Conservation (phyloP, 2,888 invertebrate genomes). For the Microctonus brassicae region DNA sequence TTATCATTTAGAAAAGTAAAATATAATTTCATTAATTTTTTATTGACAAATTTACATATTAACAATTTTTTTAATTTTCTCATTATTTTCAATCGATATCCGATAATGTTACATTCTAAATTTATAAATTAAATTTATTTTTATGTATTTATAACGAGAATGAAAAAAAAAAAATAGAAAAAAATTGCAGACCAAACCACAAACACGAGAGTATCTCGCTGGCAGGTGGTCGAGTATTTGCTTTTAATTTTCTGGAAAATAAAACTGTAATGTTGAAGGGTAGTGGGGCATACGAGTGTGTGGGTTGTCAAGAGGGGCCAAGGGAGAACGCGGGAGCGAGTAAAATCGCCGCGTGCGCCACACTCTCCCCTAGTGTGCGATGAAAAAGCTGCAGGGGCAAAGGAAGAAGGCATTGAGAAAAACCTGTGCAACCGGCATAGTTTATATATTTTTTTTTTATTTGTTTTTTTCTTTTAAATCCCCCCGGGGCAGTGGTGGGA, state of each 20-base stretch:
- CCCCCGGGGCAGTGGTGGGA: conserved; percentile 35
- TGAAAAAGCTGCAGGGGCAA: conserved; percentile 29
- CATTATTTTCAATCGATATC: background rate
- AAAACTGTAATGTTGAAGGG: conserved; percentile 26
- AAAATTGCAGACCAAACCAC: conserved; percentile 2
- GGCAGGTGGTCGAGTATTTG: conserved; percentile 31
- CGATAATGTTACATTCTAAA: background rate
- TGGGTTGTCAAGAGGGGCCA: background rate
- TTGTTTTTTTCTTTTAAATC: conserved; percentile 22
- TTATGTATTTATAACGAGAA: conserved; percentile 43
- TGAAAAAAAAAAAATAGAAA: conserved; percentile 22
- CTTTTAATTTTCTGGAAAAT: conserved; percentile 36
- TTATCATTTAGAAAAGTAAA: no score
- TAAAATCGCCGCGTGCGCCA: conserved; percentile 25
- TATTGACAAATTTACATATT: no score
- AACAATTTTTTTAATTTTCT: no score
- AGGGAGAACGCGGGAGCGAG: conserved; percentile 3
- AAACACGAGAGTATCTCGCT: conserved; percentile 21
- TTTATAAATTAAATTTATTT: conserved; percentile 38
- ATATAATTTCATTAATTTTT: no score
- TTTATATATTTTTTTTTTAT: conserved; percentile 26
- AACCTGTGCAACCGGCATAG: conserved; percentile 30
- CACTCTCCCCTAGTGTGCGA: conserved; percentile 10
- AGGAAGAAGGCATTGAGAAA: conserved; percentile 32
- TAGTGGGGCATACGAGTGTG: conserved; percentile 10